phyloP scores from a whole-genome alignment of 1,140 invertebrate genomes.

The Camponotus vicinus region DNA sequence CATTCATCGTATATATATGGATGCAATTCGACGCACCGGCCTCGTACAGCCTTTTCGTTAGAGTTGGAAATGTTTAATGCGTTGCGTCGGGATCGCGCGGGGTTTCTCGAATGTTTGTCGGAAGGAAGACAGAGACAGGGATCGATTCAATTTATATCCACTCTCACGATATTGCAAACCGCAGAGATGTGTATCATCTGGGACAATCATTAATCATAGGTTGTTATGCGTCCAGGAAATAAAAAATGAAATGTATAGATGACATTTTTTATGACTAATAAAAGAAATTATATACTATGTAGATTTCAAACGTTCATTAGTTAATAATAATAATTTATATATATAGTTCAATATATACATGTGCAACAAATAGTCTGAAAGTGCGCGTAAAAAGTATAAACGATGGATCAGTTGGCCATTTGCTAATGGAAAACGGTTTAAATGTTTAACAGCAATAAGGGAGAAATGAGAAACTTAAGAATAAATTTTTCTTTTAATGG shows the following conservation, averaged over 20 bases:
- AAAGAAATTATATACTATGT: too few relatives aligned
- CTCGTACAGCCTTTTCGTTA: constrained; percentile 39
- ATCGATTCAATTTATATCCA: constrained; percentile 13
- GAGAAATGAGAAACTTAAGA: not conserved
- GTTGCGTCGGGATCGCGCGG: not conserved
- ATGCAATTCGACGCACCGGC: constrained; percentile 36
- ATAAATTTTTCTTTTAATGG: constrained; percentile 38
- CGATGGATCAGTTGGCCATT: not conserved
- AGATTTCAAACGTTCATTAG: not conserved
- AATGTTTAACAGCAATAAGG: not conserved
- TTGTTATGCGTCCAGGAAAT: not conserved
- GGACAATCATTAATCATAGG: not conserved
- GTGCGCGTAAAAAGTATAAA: not conserved
- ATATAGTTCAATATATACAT: not conserved
- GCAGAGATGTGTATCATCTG: not conserved
- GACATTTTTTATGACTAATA: not conserved
- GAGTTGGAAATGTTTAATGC: constrained; percentile 42
- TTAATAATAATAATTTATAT: not conserved
- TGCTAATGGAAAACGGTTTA: constrained; percentile 35
- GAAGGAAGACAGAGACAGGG: not conserved
- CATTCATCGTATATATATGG: constrained; percentile 29
- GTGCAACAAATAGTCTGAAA: not conserved
- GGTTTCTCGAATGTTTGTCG: constrained; percentile 17
- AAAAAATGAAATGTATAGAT: not conserved
- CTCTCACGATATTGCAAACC: not conserved